Conservation (phyloP, 2,113 vertebrate genomes). For the Lethenteron camtschaticum region DNA sequence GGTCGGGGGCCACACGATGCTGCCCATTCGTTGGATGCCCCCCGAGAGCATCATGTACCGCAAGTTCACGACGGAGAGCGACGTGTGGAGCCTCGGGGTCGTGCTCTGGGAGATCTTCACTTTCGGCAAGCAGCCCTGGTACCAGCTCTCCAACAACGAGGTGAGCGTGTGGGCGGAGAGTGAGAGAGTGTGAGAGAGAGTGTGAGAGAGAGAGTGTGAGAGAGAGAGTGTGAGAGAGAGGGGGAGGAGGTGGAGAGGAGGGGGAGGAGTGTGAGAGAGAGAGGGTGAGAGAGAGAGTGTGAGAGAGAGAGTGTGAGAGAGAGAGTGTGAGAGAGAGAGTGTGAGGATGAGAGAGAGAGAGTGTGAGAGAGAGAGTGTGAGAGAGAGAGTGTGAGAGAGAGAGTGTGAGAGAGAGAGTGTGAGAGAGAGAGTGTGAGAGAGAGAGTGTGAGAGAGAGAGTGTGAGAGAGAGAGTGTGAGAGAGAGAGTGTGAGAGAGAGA, state of each 20-base stretch:
- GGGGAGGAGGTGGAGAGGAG: no score
- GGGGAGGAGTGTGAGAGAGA: no score
- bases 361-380: no score
- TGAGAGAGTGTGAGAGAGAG: not conserved
- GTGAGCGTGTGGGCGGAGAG: slow-evolving; percentile 21
- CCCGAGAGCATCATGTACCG: slow-evolving; percentile 98
- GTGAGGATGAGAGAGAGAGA: not conserved
- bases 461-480: not conserved
- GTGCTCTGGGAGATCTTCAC: slow-evolving; percentile 98
- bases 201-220: no score
- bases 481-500: no score
- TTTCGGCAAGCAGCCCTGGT: slow-evolving; percentile 95
- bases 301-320: no score
- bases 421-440: no score
- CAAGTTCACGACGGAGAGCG: slow-evolving; percentile 90
- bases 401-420: no score
- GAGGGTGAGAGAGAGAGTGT: no score
- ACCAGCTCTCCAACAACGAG: slow-evolving; percentile 93
- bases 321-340: not conserved
- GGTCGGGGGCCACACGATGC: slow-evolving; percentile 96
- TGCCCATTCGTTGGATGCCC: slow-evolving; percentile 97
- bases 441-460: no score
- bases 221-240: no score
- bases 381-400: no score
- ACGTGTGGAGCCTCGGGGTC: slow-evolving; percentile 92